A percentile compares a stretch with the other conserved stretches of the same genome.
phyloP scores from a whole-genome alignment of 2,888 invertebrate species.

The Argyresthia goedartella region DNA sequence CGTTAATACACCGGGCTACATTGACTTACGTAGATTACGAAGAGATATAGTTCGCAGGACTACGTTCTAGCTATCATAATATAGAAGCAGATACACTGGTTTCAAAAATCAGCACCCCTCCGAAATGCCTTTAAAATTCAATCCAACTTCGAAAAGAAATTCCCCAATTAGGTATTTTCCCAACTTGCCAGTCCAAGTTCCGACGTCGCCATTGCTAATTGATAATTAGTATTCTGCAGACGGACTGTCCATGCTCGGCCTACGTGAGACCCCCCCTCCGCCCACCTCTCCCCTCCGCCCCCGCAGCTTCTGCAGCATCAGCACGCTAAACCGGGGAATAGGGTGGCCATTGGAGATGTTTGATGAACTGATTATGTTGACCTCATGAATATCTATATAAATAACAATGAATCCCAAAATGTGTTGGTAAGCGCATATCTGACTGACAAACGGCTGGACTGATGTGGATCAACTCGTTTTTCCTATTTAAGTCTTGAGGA shows the following conservation, averaged over 20 bases:
- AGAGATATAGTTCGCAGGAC: too few species aligned
- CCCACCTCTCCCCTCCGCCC: constrained; percentile 8
- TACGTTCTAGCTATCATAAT: too few species aligned
- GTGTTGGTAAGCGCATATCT: too few species aligned
- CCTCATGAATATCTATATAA: too few species aligned
- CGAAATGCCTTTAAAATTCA: not conserved
- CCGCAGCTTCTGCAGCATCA: constrained; percentile 27
- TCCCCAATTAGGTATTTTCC: not conserved
- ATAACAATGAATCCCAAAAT: too few species aligned
- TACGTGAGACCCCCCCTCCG: constrained; percentile 30
- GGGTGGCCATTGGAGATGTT: not conserved
- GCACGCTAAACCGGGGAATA: constrained; percentile 26
- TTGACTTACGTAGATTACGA: too few species aligned
- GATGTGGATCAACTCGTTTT: too few species aligned
- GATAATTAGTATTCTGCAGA: constrained; percentile 57
- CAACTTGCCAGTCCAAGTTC: constrained; percentile 13
- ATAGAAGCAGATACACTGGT: not conserved
- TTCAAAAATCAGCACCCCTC: not conserved
- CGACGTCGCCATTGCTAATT: constrained; percentile 29
- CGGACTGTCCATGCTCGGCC: constrained; percentile 34
- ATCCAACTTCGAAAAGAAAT: not conserved
- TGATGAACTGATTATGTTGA: too few species aligned
- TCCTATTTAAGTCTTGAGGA: too few species aligned
- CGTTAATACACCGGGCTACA: too few species aligned
- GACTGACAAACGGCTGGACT: too few species aligned